phyloP scores from a whole-genome alignment of 2,888 invertebrate species.

The Oxytorus armatus region DNA sequence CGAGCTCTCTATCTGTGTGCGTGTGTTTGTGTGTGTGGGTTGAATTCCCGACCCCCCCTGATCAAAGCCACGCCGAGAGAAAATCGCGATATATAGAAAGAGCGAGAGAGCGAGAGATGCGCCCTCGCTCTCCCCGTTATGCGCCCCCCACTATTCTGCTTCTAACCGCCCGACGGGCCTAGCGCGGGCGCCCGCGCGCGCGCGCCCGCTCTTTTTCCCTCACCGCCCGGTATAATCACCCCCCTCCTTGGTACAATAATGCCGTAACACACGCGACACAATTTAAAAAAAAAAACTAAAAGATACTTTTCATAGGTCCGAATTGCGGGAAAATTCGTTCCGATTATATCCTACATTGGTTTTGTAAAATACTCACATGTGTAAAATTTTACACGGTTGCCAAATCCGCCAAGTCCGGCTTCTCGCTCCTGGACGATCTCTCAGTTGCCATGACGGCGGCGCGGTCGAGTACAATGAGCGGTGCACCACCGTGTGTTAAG shows the following conservation, averaged over 20 bases:
- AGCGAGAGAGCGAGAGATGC: constrained; percentile 40
- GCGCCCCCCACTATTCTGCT: constrained; percentile 6
- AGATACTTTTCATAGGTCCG: not conserved
- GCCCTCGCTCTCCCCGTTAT: constrained; percentile 33
- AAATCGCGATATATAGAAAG: constrained; percentile 52
- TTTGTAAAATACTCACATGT: constrained; percentile 81
- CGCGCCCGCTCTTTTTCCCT: constrained; percentile 56
- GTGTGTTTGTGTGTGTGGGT: constrained; percentile 64
- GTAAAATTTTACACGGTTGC: constrained; percentile 72
- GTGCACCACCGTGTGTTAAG: constrained; percentile 8
- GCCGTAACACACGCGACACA: constrained; percentile 64
- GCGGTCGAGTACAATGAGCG: constrained; percentile 63
- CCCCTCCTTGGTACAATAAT: constrained; percentile 37
- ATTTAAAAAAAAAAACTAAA: constrained; percentile 5
- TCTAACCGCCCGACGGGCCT: constrained; percentile 37
- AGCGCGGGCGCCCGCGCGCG: constrained; percentile 49
- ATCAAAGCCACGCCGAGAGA: constrained; percentile 72
- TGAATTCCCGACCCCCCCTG: constrained; percentile 69
- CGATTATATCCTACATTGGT: no score
- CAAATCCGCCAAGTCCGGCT: constrained; percentile 75
- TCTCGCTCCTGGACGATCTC: constrained; percentile 74
- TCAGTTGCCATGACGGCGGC: constrained; percentile 79
- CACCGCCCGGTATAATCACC: constrained; percentile 55
- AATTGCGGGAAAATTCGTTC: not conserved
- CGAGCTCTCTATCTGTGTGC: constrained; percentile 17